Conservation (phyloP, 1,140 invertebrate genomes). For the Eumeta japonica region DNA sequence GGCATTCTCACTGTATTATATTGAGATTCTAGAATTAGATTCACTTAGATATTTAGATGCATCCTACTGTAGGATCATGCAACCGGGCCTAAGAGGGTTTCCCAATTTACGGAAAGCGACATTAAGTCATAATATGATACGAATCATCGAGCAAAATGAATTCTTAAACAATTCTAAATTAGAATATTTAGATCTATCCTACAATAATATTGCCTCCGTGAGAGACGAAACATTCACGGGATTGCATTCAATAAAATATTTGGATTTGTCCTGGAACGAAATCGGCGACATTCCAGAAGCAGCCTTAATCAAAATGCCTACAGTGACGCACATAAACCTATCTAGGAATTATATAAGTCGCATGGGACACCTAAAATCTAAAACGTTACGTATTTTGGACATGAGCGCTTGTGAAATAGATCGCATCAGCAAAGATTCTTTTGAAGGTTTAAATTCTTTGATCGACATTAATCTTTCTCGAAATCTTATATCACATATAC, state of each 20-base stretch:
- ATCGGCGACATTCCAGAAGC: conserved; percentile 59
- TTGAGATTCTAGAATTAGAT: conserved; percentile 10
- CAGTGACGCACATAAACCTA: conserved; percentile 60
- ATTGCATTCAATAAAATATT: conserved; percentile 53
- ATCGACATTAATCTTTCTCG: conserved; percentile 59
- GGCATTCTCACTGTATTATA: conserved; percentile 47
- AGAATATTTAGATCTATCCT: conserved; percentile 64
- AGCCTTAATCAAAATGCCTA: conserved; percentile 56
- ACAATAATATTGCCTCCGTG: conserved; percentile 61
- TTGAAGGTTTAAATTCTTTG: conserved; percentile 56
- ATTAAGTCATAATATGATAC: conserved; percentile 63
- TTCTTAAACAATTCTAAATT: conserved; percentile 63
- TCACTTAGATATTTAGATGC: conserved; percentile 62
- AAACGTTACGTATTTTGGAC: conserved; percentile 57
- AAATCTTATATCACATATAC: conserved; percentile 60
- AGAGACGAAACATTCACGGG: conserved; percentile 58
- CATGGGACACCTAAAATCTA: conserved; percentile 58
- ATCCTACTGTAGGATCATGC: conserved; percentile 65
- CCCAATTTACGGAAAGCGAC: conserved; percentile 59
- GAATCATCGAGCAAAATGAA: conserved; percentile 53
- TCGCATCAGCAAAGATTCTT: conserved; percentile 51
- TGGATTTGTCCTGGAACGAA: conserved; percentile 69
- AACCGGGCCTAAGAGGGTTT: conserved; percentile 61
- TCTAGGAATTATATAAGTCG: conserved; percentile 65
- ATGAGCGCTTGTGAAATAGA: conserved; percentile 64